These are phyloP conservation scores for Parambassis ranga DNA, from an alignment of 2,797 vertebrate species.

Conservation along the genomic window DNA sequence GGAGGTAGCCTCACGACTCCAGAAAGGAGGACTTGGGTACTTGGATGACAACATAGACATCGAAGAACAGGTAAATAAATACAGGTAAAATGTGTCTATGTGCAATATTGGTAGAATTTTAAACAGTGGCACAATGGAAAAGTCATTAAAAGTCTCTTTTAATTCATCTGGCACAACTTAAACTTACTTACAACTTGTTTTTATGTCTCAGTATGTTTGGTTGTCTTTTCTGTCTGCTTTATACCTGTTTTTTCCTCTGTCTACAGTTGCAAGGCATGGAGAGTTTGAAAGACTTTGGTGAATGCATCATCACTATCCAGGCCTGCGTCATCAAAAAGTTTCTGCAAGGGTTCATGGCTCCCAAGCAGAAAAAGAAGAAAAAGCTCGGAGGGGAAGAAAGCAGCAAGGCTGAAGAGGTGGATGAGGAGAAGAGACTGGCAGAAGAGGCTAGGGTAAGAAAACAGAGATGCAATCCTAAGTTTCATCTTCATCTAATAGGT, in stretches of 20 bases:
- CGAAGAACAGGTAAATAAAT: conserved; percentile 64
- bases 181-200: too few species aligned
- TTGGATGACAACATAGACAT: conserved; percentile 84
- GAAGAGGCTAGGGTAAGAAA: conserved; percentile 92
- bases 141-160: too few species aligned
- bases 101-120: not conserved
- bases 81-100: not conserved
- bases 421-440: conserved; percentile 95
- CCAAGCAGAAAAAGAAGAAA: conserved; percentile 95
- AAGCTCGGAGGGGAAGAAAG: conserved; percentile 85
- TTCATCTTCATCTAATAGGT: not conserved
- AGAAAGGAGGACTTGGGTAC: conserved; percentile 95
- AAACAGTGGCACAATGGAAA: too few species aligned
- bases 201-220: not conserved
- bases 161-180: too few species aligned
- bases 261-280: conserved; percentile 86
- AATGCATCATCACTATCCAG: conserved; percentile 92
- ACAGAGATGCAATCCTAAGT: not conserved
- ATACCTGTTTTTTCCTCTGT: not conserved
- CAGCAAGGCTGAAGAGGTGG: conserved; percentile 89
- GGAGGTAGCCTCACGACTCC: conserved; percentile 91
- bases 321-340: conserved; percentile 97
- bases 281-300: conserved; percentile 93
- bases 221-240: not conserved
- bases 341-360: conserved; percentile 98